These are phyloP conservation scores for Microctenopoma steveboyesi DNA, from an alignment of 2,797 vertebrate genomes.

Conservation along the genomic window DNA sequence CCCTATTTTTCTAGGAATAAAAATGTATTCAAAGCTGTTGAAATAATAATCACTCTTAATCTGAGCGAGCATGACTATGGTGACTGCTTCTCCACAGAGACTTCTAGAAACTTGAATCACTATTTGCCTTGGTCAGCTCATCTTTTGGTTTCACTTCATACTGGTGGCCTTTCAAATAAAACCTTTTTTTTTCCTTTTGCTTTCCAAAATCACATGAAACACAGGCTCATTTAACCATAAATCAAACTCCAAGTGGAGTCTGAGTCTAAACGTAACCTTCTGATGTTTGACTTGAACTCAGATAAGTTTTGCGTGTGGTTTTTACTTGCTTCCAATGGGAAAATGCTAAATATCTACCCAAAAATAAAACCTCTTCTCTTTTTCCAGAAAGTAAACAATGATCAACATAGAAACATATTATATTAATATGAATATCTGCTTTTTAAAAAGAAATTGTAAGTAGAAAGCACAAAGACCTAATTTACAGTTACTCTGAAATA, in stretches of 20 bases:
- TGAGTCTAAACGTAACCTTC: not conserved
- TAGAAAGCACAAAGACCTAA: not conserved
- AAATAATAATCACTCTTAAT: fast-evolving
- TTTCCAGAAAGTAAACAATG: not conserved
- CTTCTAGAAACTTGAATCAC: constrained; percentile 13
- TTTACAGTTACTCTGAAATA: not conserved
- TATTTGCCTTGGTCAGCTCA: not conserved
- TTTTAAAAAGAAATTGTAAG: not conserved
- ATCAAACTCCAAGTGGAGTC: not conserved
- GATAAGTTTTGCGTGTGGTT: not conserved
- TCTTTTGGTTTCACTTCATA: constrained; percentile 45
- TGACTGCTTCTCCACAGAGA: constrained; percentile 3
- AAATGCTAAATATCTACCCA: not conserved
- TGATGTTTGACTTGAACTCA: not conserved
- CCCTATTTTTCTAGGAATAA: not conserved
- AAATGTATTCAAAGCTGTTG: not conserved
- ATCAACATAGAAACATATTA: not conserved
- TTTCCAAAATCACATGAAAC: not conserved
- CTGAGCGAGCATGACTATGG: not conserved
- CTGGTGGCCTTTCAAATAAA: not conserved
- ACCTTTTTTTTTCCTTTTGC: no score
- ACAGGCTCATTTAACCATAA: not conserved
- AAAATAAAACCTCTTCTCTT: not conserved
- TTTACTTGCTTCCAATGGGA: not conserved
- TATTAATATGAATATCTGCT: not conserved